phyloP scores from a whole-genome alignment of 2,113 vertebrate genomes.

The Ptilonorhynchus violaceus region DNA sequence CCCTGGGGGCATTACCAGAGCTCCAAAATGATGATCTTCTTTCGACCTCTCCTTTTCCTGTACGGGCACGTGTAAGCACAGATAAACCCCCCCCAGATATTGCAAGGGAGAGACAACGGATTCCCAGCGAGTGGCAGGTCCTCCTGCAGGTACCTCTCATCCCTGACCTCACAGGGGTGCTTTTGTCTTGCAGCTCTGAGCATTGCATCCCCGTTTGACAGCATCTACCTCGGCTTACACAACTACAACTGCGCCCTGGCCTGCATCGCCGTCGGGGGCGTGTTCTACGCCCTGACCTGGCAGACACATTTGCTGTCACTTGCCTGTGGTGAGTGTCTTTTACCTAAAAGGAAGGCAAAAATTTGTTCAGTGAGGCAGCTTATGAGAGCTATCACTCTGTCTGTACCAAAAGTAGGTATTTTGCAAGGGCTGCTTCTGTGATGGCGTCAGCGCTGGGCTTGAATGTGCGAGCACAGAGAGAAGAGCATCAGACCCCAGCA shows the following conservation, averaged over 20 bases:
- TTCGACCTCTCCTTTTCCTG: neutral
- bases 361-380: neutral
- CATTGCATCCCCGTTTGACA: constrained; percentile 83
- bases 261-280: constrained; percentile 87
- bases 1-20: neutral
- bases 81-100: neutral
- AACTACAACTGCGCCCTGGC: constrained; percentile 92
- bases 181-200: constrained; percentile 80
- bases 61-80: accelerated
- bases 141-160: neutral
- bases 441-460: neutral
- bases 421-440: neutral
- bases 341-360: neutral
- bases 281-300: constrained; percentile 97
- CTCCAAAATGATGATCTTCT: neutral
- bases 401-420: neutral
- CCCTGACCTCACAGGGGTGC: neutral
- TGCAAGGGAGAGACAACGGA: neutral
- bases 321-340: constrained; percentile 79
- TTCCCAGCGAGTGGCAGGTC: neutral
- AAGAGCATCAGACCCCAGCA: accelerated
- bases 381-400: accelerated
- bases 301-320: constrained; percentile 90
- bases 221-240: constrained; percentile 89
- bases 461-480: neutral